Evolutionary conservation across 2,797 vertebrate genomes (phyloP).

Genomic region (Brachyalestes nurse): DNA sequence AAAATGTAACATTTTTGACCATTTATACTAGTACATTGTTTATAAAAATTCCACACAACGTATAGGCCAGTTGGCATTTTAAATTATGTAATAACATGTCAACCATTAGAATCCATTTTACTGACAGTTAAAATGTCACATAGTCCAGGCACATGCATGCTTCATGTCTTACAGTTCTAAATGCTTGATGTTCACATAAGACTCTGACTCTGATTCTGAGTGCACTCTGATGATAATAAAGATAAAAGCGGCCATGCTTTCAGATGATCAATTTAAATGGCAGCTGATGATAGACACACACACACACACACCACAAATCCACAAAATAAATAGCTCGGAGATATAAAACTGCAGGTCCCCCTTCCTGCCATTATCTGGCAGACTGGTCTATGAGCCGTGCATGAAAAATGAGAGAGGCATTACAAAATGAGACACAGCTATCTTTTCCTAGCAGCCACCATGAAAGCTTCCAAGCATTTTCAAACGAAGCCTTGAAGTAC

Average conservation of each 20-base stretch:
- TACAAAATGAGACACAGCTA: conserved; percentile 23
- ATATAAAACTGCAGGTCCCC: not conserved
- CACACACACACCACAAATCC: no score
- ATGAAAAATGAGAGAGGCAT: conserved; percentile 11
- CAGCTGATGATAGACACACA: not conserved
- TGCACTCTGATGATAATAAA: conserved; percentile 3
- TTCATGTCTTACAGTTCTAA: not conserved
- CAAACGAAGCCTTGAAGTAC: no score
- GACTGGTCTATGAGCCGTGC: conserved; percentile 7
- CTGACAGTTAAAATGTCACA: not conserved
- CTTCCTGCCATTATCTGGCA: not conserved
- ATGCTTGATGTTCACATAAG: not conserved
- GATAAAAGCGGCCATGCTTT: conserved; percentile 15
- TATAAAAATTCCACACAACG: no score
- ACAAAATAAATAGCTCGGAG: no score
- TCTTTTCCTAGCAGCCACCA: conserved; percentile 24
- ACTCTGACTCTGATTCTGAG: not conserved
- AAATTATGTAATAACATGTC: no score
- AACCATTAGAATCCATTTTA: no score
- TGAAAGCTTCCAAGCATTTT: conserved; percentile 11
- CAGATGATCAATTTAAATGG: not conserved
- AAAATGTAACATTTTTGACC: no score
- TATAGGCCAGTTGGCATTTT: no score
- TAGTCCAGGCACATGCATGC: not conserved
- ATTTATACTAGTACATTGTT: no score